These are phyloP conservation scores for Sander vitreus DNA, from an alignment of 2,113 vertebrate genomes.

Conservation along the genomic window DNA sequence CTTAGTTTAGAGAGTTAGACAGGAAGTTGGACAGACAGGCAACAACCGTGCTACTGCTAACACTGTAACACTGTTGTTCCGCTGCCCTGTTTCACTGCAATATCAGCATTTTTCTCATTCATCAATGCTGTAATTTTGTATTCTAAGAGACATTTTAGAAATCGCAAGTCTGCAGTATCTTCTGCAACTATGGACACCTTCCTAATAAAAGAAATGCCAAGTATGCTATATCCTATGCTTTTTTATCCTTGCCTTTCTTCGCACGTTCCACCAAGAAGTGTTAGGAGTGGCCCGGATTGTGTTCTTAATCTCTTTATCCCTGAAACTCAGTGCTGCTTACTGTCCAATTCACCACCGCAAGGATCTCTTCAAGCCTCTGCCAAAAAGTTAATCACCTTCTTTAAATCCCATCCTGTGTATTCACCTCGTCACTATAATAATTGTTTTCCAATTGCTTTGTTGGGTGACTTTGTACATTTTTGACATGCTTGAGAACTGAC, in stretches of 20 bases:
- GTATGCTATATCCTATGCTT: constrained; percentile 24
- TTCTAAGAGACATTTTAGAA: constrained; percentile 34
- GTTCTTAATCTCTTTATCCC: constrained; percentile 78
- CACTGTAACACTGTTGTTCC: not conserved
- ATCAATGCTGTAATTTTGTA: constrained; percentile 55
- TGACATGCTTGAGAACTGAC: not conserved
- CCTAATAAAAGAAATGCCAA: constrained; percentile 37
- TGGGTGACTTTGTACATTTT: not conserved
- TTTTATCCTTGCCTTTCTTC: constrained; percentile 17
- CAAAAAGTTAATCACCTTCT: constrained; percentile 63
- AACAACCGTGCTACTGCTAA: constrained; percentile 36
- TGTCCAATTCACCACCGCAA: constrained; percentile 57
- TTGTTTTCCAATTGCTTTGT: not conserved
- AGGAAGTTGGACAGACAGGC: constrained; percentile 60
- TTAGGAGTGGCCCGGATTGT: constrained; percentile 59
- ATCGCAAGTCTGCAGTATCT: not conserved
- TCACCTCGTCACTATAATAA: not conserved
- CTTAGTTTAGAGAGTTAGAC: constrained; percentile 66
- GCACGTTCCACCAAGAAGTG: constrained; percentile 59
- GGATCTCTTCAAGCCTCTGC: constrained; percentile 53
- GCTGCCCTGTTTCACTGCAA: constrained; percentile 51
- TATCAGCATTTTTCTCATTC: constrained; percentile 62
- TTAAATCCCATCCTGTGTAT: constrained; percentile 36
- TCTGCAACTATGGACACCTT: constrained; percentile 13
- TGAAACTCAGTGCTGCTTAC: constrained; percentile 63